phyloP scores from a whole-genome alignment of 2,888 invertebrate species.

The Baccha elongata region DNA sequence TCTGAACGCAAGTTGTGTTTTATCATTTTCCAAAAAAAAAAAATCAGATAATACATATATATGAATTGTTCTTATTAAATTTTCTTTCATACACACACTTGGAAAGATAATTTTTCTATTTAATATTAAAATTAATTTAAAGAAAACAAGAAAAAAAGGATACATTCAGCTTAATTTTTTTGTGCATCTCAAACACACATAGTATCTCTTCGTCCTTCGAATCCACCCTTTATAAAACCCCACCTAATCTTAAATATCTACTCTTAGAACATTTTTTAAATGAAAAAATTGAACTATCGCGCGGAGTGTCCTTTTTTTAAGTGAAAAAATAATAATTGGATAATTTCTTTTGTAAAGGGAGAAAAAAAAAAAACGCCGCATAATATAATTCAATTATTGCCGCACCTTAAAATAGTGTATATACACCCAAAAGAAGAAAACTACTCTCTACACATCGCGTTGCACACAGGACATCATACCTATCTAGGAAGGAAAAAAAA shows the following conservation, averaged over 20 bases:
- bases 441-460: constrained; percentile 68
- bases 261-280: constrained; percentile 26
- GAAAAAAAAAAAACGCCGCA: constrained; percentile 35
- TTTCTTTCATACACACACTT: constrained; percentile 61
- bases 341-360: constrained; percentile 30
- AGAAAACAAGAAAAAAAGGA: neutral
- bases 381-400: constrained; percentile 68
- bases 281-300: constrained; percentile 24
- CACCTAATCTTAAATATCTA: constrained; percentile 56
- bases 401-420: constrained; percentile 74
- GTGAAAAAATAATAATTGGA: constrained; percentile 42
- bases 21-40: constrained; percentile 79
- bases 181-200: constrained; percentile 42
- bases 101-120: constrained; percentile 37
- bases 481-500: constrained; percentile 51
- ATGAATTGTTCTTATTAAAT: constrained; percentile 50
- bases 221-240: constrained; percentile 69
- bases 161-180: constrained; percentile 41
- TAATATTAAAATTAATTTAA: neutral
- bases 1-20: constrained; percentile 83
- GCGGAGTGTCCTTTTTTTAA: constrained; percentile 26
- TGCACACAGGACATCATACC: constrained; percentile 56
- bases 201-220: constrained; percentile 53
- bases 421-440: constrained; percentile 69
- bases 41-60: constrained; percentile 75